These are phyloP conservation scores for Zhuqinia jingwanae DNA, from an alignment of 2,888 invertebrate species.

Conservation along the genomic window DNA sequence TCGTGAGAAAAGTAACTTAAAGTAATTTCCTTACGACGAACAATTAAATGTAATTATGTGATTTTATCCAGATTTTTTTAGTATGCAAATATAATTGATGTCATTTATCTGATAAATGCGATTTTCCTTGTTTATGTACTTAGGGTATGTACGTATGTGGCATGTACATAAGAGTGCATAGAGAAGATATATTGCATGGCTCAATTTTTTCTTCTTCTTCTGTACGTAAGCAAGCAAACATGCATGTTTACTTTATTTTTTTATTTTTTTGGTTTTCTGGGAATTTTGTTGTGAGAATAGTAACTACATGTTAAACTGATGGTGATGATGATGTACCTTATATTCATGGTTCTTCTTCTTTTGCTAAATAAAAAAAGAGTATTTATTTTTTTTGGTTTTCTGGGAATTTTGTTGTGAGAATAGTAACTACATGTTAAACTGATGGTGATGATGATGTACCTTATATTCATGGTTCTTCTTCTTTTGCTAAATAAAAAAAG, in stretches of 20 bases:
- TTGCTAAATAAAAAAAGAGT: too few relatives aligned
- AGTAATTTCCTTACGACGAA: conserved; percentile 51
- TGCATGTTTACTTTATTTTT: conserved; percentile 32
- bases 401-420: conserved; percentile 28
- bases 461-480: too few relatives aligned
- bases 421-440: background rate
- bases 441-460: background rate
- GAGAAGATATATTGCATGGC: too few relatives aligned
- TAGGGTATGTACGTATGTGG: too few relatives aligned
- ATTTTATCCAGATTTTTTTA: conserved; percentile 68
- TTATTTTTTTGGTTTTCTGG: conserved; percentile 10
- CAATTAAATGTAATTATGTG: conserved; percentile 64
- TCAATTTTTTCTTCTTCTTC: too few relatives aligned
- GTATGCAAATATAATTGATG: conserved; percentile 61
- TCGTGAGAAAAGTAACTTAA: conserved; percentile 61
- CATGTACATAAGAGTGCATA: too few relatives aligned
- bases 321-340: too few relatives aligned
- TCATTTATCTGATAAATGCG: conserved; percentile 57
- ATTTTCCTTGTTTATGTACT: conserved; percentile 50
- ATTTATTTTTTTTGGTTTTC: too few relatives aligned
- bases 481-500: too few relatives aligned
- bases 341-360: too few relatives aligned
- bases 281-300: conserved; percentile 12
- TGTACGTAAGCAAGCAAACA: conserved; percentile 35
- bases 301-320: background rate